Base-by-base conservation (phyloP, 2,113 vertebrate genomes). In the Platysternon megacephalum region DNA sequence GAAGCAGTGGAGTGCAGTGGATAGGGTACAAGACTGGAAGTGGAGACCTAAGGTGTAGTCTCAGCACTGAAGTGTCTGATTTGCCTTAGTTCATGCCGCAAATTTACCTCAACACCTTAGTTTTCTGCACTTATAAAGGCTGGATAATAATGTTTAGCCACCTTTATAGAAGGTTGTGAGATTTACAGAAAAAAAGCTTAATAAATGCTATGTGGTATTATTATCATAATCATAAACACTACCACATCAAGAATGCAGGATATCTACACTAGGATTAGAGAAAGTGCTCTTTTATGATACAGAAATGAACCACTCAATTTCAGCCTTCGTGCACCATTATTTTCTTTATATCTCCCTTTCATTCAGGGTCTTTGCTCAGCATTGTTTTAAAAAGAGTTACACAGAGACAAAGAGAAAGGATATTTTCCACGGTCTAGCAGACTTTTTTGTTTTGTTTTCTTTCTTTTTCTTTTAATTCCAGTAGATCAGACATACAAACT, bases 171-270 rank as follows among this genome's bases (percentile, higher is more conserved):
- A 48, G 44, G 56, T 42, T 29, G 21, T 3, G 32, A 85, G 19
- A 74, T 53, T 48, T 1, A 1, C 48, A 76, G 72, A 61, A 13
- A 42, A 11, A 82, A 85, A 56, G 13, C 0, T 0, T n/a, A 28
- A 11, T 39, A 29, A 35, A 48, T 72, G 46, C 32, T 44, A 29
- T 8, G 29, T 32, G 32, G 28, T 13, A 58, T 32, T 22, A 53
- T 52, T 7, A 52, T 52, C 28, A 32, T 61, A 13, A 61, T 61
- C 12, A 32, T 35, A 29, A 61, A 61, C 29, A 61, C 35, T 72
- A 39, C 17, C n/a, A 72, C 35, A 72, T 21, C 16, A 19, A 39
- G 65, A 39, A 11, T 5, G 4, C 7, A 16, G 32, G 53, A 32
- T 65, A 26, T 46, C 86, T 49, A 22, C 5, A 9, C n/a, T 39